Evolutionary conservation across 2,113 vertebrate species (phyloP).

Genomic region (Solenodon paradoxus): DNA sequence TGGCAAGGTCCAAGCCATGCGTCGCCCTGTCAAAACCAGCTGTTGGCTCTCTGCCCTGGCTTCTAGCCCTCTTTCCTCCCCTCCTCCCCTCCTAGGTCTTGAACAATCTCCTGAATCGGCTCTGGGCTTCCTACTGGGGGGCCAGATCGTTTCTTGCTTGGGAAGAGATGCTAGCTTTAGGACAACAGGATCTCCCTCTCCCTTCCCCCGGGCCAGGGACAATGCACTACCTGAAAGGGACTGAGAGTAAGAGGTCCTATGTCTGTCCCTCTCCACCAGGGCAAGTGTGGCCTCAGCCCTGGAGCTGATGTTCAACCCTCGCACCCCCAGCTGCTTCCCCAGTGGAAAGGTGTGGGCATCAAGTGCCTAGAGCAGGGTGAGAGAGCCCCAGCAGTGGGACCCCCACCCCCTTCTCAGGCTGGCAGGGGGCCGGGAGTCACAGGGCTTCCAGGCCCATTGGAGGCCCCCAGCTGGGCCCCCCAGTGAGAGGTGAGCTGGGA

Average conservation of each 20-base stretch:
- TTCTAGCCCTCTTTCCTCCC: background rate
- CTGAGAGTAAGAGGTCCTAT: accelerated
- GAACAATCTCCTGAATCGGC: constrained; percentile 50
- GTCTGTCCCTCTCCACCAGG: background rate
- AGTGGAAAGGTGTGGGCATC: background rate
- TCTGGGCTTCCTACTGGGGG: constrained; percentile 6
- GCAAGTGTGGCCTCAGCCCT: background rate
- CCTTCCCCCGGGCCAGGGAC: background rate
- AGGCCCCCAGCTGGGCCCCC: background rate
- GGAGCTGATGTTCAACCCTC: background rate
- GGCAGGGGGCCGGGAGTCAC: background rate
- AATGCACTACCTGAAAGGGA: background rate
- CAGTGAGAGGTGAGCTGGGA: background rate
- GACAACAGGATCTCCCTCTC: too few relatives aligned
- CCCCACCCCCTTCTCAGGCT: background rate
- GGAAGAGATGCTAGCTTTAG: background rate
- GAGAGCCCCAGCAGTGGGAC: background rate
- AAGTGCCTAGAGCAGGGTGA: background rate
- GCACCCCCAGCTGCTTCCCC: background rate
- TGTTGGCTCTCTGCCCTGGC: constrained; percentile 49
- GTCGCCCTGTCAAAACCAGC: constrained; percentile 48
- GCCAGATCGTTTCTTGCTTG: background rate
- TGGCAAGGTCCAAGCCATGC: constrained; percentile 28
- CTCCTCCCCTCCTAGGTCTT: background rate
- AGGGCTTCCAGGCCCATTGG: background rate